phyloP scores from a whole-genome alignment of 2,113 vertebrate genomes.

The Lethenteron reissneri region DNA sequence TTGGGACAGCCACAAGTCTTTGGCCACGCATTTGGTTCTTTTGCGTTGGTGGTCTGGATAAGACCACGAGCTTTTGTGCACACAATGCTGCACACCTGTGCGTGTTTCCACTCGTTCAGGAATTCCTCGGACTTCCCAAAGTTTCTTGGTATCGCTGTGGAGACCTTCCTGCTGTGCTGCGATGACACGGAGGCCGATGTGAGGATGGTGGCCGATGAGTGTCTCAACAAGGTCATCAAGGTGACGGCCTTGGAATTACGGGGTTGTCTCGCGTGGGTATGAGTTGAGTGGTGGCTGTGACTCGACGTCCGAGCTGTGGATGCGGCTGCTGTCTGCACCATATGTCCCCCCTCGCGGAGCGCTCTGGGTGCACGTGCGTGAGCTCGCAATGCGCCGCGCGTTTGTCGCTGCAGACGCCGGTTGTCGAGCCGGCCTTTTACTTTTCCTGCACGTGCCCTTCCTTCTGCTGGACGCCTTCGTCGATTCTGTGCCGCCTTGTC shows the following conservation, averaged over 20 bases:
- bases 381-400: too few relatives aligned
- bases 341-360: too few relatives aligned
- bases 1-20: not conserved
- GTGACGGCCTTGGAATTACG: slow-evolving; percentile 18
- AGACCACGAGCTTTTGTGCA: not conserved
- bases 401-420: too few relatives aligned
- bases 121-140: slow-evolving; percentile 96
- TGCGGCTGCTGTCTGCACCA: too few relatives aligned
- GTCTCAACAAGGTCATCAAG: slow-evolving; percentile 98
- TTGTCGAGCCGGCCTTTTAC: too few relatives aligned
- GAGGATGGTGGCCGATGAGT: slow-evolving; percentile 94
- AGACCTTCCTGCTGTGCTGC: slow-evolving; percentile 82
- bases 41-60: not conserved
- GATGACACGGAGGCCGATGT: slow-evolving; percentile 86
- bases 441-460: too few relatives aligned
- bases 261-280: too few relatives aligned
- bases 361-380: too few relatives aligned
- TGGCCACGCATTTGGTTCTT: not conserved
- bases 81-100: not conserved
- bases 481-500: too few relatives aligned
- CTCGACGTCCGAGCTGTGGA: too few relatives aligned
- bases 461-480: too few relatives aligned
- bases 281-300: too few relatives aligned
- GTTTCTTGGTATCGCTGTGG: slow-evolving; percentile 83
- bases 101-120: slow-evolving; percentile 23